Base-by-base conservation (phyloP, 2,797 vertebrate species). In the Setipinna tenuifilis region DNA sequence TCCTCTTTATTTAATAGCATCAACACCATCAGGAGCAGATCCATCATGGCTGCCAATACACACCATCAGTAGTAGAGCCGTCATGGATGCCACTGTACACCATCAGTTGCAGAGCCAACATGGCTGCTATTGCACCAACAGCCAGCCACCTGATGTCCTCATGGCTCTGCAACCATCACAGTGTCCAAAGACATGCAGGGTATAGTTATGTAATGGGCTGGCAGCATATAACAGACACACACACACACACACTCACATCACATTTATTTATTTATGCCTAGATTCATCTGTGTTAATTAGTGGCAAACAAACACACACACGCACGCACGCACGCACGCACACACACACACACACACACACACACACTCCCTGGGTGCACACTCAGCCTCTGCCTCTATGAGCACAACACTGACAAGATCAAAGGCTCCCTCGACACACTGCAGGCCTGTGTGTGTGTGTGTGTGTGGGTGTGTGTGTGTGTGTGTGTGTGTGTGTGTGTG, bases 331-430 rank as follows among this genome's bases (percentile, higher is more conserved):
- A 78, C 17, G 44, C 71, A 78, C 71, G 16, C 71, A 78, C 68
- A 75, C 68, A 75, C 68, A 75, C 68, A 75, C 68, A 75, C 68
- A 35, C 65, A 71, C 65, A 71, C 65, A 71, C 65, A 62, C 61
- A 28, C 62, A 71, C 65, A 71, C 28, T 54, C 50, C 50, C 50
- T 54, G 50, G 50, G 50, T 54, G 50, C 23, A 31, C 62, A 71
- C 65, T 28, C 65, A 1, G 17, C 35, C 31, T 10, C 71, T 19
- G 17, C 71, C 31, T 19, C 35, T 10, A 12, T 44, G 71, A 78
- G 71, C 35, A 78, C 71, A 17, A 19, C 71, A 41, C 31, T 35
- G 35, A 17, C 35, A 78, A 78, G 71, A 78, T 78, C 71, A 78
- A 78, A 78, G 35, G 71, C 71, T 10, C 71, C 17, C 31, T 19